Evolutionary conservation across 53 echinoderm and acorn worm genomes (phyloP).

Genomic region (Hippasteria phrygiana): DNA sequence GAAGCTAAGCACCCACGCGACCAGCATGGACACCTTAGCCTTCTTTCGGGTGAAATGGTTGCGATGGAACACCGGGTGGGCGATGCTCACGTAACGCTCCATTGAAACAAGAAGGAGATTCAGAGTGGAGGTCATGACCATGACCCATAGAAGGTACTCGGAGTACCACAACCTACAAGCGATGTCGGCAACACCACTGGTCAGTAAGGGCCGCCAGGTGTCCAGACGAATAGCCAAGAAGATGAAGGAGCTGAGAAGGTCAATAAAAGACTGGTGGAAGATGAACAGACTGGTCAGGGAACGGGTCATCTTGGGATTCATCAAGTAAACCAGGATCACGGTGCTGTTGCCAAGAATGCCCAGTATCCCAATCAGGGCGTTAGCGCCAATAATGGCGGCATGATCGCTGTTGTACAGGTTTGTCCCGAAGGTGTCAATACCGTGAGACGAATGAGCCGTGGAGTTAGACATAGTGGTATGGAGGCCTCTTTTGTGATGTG

Average conservation of each 20-base stretch:
- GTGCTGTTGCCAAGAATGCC: conserved; percentile 82
- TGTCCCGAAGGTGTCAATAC: conserved; percentile 17
- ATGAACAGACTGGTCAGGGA: conserved; percentile 84
- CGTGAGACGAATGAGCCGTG: not conserved
- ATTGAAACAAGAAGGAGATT: conserved; percentile 80
- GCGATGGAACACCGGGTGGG: conserved; percentile 74
- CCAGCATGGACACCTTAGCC: conserved; percentile 73
- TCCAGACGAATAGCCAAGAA: conserved; percentile 68
- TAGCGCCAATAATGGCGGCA: not conserved
- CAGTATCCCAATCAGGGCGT: conserved; percentile 74
- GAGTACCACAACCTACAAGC: conserved; percentile 87
- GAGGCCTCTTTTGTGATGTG: too few relatives aligned
- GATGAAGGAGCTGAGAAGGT: conserved; percentile 77
- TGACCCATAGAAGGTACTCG: conserved; percentile 87
- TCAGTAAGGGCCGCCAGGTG: conserved; percentile 56
- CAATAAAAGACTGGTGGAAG: conserved; percentile 84
- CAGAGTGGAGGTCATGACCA: conserved; percentile 83
- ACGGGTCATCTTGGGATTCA: conserved; percentile 66
- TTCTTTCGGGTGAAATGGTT: conserved; percentile 79
- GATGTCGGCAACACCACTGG: conserved; percentile 12
- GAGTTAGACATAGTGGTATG: not conserved
- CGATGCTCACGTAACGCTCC: conserved; percentile 82
- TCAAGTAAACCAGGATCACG: conserved; percentile 78
- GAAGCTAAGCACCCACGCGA: conserved; percentile 78
- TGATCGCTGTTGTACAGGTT: conserved; percentile 26